Percentiles rank a stretch among this genome's conserved stretches.
phyloP scores from a whole-genome alignment of 2,113 vertebrate genomes.

The Percopsis transmontana region DNA sequence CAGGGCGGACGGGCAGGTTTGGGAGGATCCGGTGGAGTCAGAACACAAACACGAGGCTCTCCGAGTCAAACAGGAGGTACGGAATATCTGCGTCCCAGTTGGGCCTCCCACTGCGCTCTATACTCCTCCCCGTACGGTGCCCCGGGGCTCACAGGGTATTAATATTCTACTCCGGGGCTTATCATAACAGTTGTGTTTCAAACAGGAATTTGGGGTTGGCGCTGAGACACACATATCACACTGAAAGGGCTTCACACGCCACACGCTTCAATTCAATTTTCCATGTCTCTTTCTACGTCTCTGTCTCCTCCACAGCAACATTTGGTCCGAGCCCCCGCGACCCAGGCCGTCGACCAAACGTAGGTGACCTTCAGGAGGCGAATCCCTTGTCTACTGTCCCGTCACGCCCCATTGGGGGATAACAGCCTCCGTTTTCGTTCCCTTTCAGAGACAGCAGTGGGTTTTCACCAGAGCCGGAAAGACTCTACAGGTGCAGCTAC shows the following conservation, averaged over 20 bases:
- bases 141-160: too few relatives aligned
- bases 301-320: slow-evolving; percentile 29
- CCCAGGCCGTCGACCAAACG: slow-evolving; percentile 37
- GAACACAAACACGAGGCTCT: slow-evolving; percentile 83
- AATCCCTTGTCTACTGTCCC: not conserved
- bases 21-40: slow-evolving; percentile 87
- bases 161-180: too few relatives aligned
- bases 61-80: slow-evolving; percentile 68
- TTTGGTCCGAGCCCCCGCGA: not conserved
- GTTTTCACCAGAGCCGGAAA: slow-evolving; percentile 42
- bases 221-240: too few relatives aligned
- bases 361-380: slow-evolving; percentile 31
- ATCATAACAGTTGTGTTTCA: too few relatives aligned
- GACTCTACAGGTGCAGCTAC: slow-evolving; percentile 81
- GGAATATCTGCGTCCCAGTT: slow-evolving; percentile 18
- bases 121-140: not conserved
- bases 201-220: too few relatives aligned
- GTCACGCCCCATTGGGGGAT: not conserved
- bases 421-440: not conserved
- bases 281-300: not conserved
- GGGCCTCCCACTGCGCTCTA: not conserved
- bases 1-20: slow-evolving; percentile 75
- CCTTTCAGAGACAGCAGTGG: slow-evolving; percentile 49
- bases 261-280: too few relatives aligned
- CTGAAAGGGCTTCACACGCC: too few relatives aligned